Conservation (phyloP, 1,140 invertebrate genomes). For the Aphelinus atriplicis region DNA sequence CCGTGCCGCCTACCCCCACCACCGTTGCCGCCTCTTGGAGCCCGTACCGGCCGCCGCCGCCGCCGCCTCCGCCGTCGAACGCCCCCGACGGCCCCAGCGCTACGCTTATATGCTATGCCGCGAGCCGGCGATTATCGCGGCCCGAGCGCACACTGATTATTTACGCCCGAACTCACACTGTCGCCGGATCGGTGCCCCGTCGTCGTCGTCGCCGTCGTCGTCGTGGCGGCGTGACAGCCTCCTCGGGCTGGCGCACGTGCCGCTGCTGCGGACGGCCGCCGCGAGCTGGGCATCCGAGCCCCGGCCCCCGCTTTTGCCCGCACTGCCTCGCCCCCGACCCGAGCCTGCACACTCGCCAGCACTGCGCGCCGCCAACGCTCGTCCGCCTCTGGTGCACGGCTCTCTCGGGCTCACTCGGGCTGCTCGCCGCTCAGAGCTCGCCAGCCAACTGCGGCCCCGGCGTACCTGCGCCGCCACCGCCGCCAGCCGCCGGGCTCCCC, state of each 20-base stretch:
- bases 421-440: constrained; percentile 54
- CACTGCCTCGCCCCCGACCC: constrained; percentile 18
- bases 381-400: background rate
- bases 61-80: constrained; percentile 38
- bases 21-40: constrained; percentile 73
- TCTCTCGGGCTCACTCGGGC: constrained; percentile 17
- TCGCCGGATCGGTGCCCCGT: background rate
- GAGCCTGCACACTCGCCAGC: constrained; percentile 26
- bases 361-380: constrained; percentile 25
- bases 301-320: constrained; percentile 31
- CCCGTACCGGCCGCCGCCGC: constrained; percentile 62
- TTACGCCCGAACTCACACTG: constrained; percentile 1
- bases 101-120: constrained; percentile 18
- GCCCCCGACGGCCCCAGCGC: constrained; percentile 65
- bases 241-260: background rate
- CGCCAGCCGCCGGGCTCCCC: background rate
- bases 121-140: too few species aligned
- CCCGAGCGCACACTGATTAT: background rate
- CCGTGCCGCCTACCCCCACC: constrained; percentile 64
- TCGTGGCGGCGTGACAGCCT: too few species aligned
- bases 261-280: background rate
- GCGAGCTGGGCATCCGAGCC: constrained; percentile 1
- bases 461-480: constrained; percentile 50
- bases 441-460: constrained; percentile 53
- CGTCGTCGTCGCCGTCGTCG: background rate